phyloP scores from a whole-genome alignment of 2,113 vertebrate species.

The Pseudopipra pipra region DNA sequence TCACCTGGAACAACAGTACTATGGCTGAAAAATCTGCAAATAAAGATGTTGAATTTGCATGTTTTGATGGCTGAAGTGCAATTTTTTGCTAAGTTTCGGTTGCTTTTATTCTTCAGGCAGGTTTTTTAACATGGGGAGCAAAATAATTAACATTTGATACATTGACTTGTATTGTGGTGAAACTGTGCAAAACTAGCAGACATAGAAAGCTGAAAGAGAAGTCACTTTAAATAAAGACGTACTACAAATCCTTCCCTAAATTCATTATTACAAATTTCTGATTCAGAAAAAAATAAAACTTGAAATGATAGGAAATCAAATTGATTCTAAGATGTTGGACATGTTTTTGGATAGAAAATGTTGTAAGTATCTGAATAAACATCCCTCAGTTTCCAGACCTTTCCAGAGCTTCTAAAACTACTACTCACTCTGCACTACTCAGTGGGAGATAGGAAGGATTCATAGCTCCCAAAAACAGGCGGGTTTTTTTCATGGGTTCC shows the following conservation, averaged over 20 bases:
- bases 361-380: background rate
- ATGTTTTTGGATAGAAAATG: background rate
- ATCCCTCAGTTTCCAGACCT: background rate
- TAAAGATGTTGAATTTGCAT: background rate
- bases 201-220: background rate
- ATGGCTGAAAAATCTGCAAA: background rate
- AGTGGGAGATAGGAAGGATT: background rate
- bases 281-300: background rate
- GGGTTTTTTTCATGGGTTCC: background rate
- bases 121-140: background rate
- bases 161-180: background rate
- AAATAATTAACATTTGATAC: background rate
- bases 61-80: background rate
- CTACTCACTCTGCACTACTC: background rate
- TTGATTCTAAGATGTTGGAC: background rate
- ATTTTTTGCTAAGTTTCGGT: background rate
- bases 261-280: background rate
- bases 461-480: background rate
- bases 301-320: background rate
- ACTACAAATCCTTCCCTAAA: background rate
- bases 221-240: background rate
- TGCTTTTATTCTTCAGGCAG: background rate
- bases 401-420: background rate
- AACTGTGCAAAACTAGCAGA: background rate
- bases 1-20: background rate